Conservation (phyloP, 2,113 vertebrate species). For the Eurypyga helias region DNA sequence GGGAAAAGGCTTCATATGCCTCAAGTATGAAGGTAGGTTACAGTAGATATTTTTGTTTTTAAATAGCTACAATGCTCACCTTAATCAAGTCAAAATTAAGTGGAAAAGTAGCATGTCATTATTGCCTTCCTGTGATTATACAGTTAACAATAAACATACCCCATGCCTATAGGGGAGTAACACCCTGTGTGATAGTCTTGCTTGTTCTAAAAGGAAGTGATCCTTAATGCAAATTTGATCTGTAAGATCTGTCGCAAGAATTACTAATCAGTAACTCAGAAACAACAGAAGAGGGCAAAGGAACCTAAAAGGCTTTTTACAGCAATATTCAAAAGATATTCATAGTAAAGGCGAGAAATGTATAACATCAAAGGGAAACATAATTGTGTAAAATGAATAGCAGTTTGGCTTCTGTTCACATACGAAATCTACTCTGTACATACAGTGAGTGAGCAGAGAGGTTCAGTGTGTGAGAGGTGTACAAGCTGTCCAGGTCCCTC, state of each 20-base stretch:
- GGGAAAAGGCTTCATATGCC: neutral
- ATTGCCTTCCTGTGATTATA: constrained; percentile 32
- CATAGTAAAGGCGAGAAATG: neutral
- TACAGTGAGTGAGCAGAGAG: neutral
- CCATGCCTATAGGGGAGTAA: neutral
- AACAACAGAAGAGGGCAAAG: neutral
- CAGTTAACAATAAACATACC: neutral
- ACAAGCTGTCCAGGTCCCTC: neutral
- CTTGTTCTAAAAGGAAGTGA: neutral
- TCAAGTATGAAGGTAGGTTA: constrained; percentile 27
- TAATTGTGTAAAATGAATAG: neutral
- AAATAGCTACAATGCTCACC: neutral
- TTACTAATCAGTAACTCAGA: neutral
- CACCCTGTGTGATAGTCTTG: neutral
- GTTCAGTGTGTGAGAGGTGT: neutral
- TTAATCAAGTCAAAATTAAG: constrained; percentile 52
- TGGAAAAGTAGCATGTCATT: constrained; percentile 25
- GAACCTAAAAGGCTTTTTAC: neutral
- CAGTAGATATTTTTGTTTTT: neutral
- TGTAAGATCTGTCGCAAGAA: neutral
- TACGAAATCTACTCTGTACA: neutral
- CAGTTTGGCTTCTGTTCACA: neutral
- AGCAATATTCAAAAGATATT: constrained; percentile 6
- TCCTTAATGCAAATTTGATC: neutral
- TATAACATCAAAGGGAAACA: neutral